Conservation (phyloP, 35 echinoderm and acorn worm species). For the Strongylocentrotus purpuratus region DNA sequence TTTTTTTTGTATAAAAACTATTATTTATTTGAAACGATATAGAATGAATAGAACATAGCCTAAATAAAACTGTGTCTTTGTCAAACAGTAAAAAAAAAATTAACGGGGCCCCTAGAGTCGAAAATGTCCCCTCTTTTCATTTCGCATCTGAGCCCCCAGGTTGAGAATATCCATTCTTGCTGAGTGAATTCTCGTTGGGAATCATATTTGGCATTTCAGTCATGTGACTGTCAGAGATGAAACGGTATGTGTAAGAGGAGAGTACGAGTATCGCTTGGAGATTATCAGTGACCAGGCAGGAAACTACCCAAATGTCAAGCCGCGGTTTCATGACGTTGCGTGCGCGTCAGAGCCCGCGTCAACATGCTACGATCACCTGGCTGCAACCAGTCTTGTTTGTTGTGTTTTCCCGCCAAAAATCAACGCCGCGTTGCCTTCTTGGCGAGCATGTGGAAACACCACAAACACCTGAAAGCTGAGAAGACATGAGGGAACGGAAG, state of each 20-base stretch:
- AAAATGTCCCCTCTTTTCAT: no score
- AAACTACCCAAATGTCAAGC: background rate
- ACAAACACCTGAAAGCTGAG: background rate
- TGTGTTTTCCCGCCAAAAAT: background rate
- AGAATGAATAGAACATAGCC: no score
- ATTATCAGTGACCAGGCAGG: background rate
- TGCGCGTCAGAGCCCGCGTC: background rate
- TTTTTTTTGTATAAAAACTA: no score
- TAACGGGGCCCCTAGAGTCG: no score
- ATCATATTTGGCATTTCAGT: background rate
- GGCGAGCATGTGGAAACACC: background rate
- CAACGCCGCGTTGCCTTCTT: background rate
- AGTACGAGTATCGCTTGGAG: background rate
- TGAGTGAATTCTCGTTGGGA: background rate
- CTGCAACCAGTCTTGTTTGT: background rate
- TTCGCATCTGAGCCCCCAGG: no score
- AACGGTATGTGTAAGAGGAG: background rate
- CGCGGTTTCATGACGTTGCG: constrained; percentile 1
- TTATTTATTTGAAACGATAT: no score
- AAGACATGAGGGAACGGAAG: background rate
- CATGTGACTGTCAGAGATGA: background rate
- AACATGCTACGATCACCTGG: background rate
- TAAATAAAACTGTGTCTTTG: no score
- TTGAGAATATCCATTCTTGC: background rate
- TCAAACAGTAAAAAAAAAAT: no score